Percentiles rank a stretch among this genome's conserved stretches.
These are phyloP conservation scores for Malthinus seriepunctatus DNA, from an alignment of 2,888 invertebrate genomes.

Conservation along the genomic window DNA sequence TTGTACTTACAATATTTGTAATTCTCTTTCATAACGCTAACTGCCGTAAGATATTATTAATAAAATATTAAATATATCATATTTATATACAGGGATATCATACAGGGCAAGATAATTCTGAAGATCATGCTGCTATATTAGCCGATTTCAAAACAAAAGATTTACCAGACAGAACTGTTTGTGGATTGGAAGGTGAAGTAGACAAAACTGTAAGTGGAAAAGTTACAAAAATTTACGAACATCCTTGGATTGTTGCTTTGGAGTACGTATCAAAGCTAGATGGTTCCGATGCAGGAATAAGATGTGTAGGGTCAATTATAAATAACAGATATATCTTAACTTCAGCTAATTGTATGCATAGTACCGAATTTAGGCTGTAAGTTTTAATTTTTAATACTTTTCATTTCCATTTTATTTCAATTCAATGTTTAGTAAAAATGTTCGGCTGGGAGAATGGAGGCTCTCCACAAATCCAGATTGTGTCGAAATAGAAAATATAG, in stretches of 20 bases:
- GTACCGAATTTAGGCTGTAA: background rate
- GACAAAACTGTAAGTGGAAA: slow-evolving; percentile 34
- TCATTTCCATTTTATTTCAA: too few relatives aligned
- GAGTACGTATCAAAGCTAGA: slow-evolving; percentile 43
- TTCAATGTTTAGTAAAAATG: slow-evolving; percentile 38
- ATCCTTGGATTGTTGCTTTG: slow-evolving; percentile 53
- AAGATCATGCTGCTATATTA: background rate
- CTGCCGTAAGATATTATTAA: too few relatives aligned
- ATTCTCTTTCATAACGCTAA: too few relatives aligned
- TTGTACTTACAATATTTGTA: too few relatives aligned
- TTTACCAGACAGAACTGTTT: slow-evolving; percentile 10
- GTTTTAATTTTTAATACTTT: too few relatives aligned
- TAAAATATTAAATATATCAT: too few relatives aligned
- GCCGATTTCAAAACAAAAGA: background rate
- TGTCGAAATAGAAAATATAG: slow-evolving; percentile 35
- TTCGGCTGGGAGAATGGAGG: slow-evolving; percentile 58
- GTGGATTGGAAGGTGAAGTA: slow-evolving; percentile 7
- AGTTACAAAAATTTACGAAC: slow-evolving; percentile 49
- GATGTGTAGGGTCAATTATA: slow-evolving; percentile 54
- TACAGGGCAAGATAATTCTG: too few relatives aligned
- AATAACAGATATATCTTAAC: slow-evolving; percentile 54
- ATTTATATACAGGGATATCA: too few relatives aligned
- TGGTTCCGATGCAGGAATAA: background rate
- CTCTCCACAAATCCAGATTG: slow-evolving; percentile 53
- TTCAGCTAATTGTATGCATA: slow-evolving; percentile 51